Evolutionary conservation across 2,113 vertebrate species (phyloP).

Genomic region (Oxyura jamaicensis): DNA sequence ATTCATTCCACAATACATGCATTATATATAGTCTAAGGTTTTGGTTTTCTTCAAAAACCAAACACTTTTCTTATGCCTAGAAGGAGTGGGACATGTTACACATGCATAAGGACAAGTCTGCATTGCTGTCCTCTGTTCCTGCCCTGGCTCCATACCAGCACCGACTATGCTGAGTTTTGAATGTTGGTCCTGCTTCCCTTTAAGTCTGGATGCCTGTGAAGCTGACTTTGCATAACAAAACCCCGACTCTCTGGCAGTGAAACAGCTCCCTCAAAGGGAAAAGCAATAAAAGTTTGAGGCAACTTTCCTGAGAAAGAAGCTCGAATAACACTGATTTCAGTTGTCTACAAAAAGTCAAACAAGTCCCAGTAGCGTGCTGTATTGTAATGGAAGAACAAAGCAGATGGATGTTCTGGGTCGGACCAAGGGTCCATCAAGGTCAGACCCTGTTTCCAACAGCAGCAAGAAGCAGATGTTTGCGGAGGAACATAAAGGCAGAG

Average conservation of each 20-base stretch:
- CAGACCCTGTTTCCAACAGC: background rate
- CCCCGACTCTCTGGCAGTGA: background rate
- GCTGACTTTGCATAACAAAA: background rate
- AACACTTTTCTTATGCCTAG: background rate
- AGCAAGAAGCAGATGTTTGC: background rate
- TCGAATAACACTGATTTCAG: background rate
- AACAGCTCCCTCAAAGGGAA: background rate
- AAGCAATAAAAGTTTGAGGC: background rate
- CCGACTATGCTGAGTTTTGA: background rate
- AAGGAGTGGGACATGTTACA: background rate
- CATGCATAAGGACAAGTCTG: too few relatives aligned
- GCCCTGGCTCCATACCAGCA: background rate
- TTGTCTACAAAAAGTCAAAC: background rate
- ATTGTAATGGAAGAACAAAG: background rate
- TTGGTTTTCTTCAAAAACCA: background rate
- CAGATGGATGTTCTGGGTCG: background rate
- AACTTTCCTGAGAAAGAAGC: background rate
- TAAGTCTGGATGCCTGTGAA: background rate
- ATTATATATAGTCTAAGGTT: background rate
- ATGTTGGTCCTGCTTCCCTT: background rate
- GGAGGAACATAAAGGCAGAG: background rate
- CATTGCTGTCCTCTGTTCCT: background rate
- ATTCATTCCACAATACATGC: background rate
- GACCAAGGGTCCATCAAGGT: background rate
- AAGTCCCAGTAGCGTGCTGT: background rate